Conservation (phyloP, 2,888 invertebrate genomes). For the Drosophila mulleri region DNA sequence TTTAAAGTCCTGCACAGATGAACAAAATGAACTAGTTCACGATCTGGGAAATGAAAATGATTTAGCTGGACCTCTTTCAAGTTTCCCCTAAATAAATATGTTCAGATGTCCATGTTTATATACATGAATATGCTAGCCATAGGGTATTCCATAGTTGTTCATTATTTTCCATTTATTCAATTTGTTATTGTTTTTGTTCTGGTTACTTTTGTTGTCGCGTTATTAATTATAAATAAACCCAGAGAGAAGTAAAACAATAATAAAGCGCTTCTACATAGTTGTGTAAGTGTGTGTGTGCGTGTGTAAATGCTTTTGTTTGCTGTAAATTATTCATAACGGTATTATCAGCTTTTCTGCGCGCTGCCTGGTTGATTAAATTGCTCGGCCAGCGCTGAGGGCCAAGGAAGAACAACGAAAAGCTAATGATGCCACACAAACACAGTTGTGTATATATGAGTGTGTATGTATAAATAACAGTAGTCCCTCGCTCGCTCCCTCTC, state of each 20-base stretch:
- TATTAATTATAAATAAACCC: conserved; percentile 73
- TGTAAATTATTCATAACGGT: conserved; percentile 78
- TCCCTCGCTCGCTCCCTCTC: neutral
- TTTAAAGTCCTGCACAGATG: too few relatives aligned
- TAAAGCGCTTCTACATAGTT: conserved; percentile 32
- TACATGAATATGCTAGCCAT: neutral
- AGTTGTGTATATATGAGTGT: neutral
- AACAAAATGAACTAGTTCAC: neutral
- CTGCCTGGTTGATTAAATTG: conserved; percentile 76
- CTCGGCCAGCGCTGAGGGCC: conserved; percentile 32
- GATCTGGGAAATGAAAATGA: neutral
- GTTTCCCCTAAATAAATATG: neutral
- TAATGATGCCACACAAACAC: conserved; percentile 56
- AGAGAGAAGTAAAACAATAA: conserved; percentile 45
- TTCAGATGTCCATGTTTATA: neutral
- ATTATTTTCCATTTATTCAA: neutral
- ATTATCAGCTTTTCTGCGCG: conserved; percentile 74
- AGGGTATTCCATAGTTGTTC: conserved; percentile 1
- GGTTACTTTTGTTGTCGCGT: conserved; percentile 26
- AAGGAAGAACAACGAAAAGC: conserved; percentile 41
- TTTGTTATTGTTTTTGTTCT: conserved; percentile 23
- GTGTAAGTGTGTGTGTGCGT: conserved; percentile 5
- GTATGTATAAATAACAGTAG: conserved; percentile 1
- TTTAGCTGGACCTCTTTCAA: neutral
- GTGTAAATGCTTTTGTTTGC: conserved; percentile 37